Conservation (phyloP, 2,113 vertebrate genomes). For the Lepus timidus region DNA sequence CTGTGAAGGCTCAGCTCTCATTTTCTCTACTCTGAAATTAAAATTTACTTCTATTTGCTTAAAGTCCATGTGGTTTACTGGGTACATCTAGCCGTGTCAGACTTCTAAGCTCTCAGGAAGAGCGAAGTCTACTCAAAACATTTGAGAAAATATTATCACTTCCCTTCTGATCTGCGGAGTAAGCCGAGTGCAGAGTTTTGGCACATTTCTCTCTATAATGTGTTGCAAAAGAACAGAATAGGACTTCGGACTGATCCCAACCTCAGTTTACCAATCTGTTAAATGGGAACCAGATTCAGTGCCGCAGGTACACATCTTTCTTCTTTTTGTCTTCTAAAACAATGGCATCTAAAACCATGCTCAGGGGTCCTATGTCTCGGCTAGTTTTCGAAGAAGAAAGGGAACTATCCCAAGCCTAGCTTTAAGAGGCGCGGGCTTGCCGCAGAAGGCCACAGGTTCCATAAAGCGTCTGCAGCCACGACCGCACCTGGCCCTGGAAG, state of each 20-base stretch:
- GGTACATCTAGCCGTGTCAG: neutral
- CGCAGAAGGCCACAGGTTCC: neutral
- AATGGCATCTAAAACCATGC: neutral
- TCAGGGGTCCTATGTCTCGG: neutral
- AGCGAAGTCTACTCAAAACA: neutral
- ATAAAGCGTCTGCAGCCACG: neutral
- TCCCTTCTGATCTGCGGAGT: constrained; percentile 38
- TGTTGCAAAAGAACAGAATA: neutral
- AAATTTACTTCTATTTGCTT: neutral
- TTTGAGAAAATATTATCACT: neutral
- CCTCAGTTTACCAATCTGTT: neutral
- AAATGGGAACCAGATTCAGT: neutral
- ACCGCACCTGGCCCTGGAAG: constrained; percentile 7
- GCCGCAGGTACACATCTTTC: too few relatives aligned
- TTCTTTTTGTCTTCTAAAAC: neutral
- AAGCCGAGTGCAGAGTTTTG: constrained; percentile 8
- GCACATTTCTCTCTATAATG: neutral
- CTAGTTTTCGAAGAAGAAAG: constrained; percentile 48
- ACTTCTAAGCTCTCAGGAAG: neutral
- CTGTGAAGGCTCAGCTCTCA: neutral
- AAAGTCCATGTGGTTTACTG: neutral
- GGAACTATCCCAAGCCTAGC: neutral
- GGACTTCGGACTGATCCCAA: neutral
- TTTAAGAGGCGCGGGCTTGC: neutral
- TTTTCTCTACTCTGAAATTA: neutral